Evolutionary conservation across 2,113 vertebrate species (phyloP).

Genomic region (cattle (Bos taurus)): ARS-UCD2.0 NC_037335.1:45350501-45351000

Average conservation of each 20-base stretch:
- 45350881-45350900: neutral
- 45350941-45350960: conserved; percentile 28
- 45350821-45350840: neutral
- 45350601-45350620: neutral
- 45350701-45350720: neutral
- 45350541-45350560: neutral
- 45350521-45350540: neutral
- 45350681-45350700: conserved; percentile 34
- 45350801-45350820: neutral
- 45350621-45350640: neutral
- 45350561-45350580: neutral
- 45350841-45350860: neutral
- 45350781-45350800: neutral
- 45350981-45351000: neutral
- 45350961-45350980: neutral
- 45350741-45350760: neutral
- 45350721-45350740: neutral
- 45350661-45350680: conserved; percentile 19
- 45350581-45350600: neutral
- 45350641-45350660: neutral
- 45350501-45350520: neutral
- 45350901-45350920: neutral
- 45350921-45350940: neutral
- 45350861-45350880: neutral
- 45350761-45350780: neutral